Evolutionary conservation across 2,797 vertebrate species (phyloP).

Genomic region (Buphagus erythrorhynchus): DNA sequence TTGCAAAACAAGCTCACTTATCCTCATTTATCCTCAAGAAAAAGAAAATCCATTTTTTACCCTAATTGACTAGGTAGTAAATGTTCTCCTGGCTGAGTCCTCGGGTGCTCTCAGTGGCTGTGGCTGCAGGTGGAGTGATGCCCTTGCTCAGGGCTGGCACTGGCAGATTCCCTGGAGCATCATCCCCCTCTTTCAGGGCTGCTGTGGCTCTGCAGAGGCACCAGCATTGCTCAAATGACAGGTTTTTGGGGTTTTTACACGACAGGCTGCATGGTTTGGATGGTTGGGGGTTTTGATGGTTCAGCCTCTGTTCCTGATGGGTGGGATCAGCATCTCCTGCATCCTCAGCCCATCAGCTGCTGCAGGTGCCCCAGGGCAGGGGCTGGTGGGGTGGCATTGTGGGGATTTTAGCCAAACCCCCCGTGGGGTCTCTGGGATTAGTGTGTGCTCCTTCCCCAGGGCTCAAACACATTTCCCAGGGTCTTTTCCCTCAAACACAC

Average conservation of each 20-base stretch:
- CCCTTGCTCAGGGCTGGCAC: fast-evolving
- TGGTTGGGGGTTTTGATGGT: neutral
- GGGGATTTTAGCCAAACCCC: neutral
- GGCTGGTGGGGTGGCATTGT: fast-evolving
- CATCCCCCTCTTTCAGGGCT: fast-evolving
- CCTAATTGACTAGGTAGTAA: fast-evolving
- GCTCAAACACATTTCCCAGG: neutral
- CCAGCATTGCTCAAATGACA: fast-evolving
- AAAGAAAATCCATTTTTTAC: neutral
- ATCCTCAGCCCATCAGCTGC: neutral
- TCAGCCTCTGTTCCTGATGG: neutral
- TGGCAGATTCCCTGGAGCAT: neutral
- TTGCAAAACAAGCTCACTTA: neutral
- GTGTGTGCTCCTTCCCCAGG: neutral
- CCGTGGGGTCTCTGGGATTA: neutral
- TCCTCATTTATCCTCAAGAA: neutral
- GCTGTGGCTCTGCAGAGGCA: neutral
- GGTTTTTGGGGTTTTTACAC: fast-evolving
- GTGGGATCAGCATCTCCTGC: neutral
- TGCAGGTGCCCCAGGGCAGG: neutral
- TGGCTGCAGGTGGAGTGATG: fast-evolving
- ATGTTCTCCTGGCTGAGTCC: neutral
- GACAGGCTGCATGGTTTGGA: neutral
- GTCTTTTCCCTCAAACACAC: neutral
- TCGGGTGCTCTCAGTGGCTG: neutral